These are phyloP conservation scores for Drosophila eugracilis DNA, from an alignment of 1,140 invertebrate species.

Conservation along the genomic window DNA sequence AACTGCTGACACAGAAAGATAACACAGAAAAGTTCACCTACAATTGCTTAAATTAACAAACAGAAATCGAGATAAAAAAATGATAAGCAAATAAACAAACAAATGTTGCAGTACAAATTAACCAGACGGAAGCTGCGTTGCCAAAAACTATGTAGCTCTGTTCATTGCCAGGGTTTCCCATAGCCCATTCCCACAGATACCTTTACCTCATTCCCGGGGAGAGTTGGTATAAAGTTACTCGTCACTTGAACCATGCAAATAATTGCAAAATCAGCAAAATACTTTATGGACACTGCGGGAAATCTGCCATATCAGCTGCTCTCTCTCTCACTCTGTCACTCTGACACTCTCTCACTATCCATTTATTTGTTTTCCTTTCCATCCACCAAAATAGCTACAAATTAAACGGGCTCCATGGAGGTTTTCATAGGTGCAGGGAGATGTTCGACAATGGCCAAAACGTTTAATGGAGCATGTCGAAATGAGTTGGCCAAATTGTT, in stretches of 20 bases:
- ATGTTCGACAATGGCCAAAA: constrained; percentile 77
- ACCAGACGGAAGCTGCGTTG: constrained; percentile 53
- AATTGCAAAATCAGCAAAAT: constrained; percentile 60
- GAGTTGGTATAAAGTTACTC: constrained; percentile 32
- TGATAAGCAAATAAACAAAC: constrained; percentile 63
- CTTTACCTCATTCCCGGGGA: not conserved
- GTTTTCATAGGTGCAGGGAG: constrained; percentile 37
- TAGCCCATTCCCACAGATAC: constrained; percentile 24
- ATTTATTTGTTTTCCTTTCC: constrained; percentile 26
- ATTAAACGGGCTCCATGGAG: constrained; percentile 43
- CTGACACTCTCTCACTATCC: not conserved
- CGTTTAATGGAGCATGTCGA: constrained; percentile 79
- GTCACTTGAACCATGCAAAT: constrained; percentile 21
- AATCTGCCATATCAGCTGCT: constrained; percentile 49
- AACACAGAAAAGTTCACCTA: constrained; percentile 54
- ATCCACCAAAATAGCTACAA: constrained; percentile 54
- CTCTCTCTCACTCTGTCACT: constrained; percentile 1
- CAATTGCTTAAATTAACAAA: constrained; percentile 55
- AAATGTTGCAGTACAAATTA: constrained; percentile 65
- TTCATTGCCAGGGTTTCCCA: constrained; percentile 55
- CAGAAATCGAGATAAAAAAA: constrained; percentile 41
- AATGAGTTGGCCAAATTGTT: constrained; percentile 60
- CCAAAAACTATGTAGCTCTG: constrained; percentile 2
- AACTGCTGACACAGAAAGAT: constrained; percentile 73
- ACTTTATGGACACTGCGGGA: constrained; percentile 29